A percentile compares a stretch with the other conserved stretches of the same genome.
These are phyloP conservation scores for Tapirus terrestris DNA, from an alignment of 2,113 vertebrate genomes.

Conservation along the genomic window DNA sequence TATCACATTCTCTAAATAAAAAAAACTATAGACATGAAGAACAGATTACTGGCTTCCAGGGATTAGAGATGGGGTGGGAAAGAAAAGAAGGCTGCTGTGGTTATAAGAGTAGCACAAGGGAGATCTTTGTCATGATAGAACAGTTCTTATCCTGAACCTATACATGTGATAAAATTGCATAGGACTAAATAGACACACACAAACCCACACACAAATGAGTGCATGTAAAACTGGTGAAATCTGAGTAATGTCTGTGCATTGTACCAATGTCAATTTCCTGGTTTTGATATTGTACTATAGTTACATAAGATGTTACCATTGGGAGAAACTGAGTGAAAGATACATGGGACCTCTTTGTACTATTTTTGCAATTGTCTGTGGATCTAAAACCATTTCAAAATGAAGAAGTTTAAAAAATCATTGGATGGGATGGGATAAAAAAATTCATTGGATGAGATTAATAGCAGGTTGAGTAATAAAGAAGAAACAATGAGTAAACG, in stretches of 20 bases:
- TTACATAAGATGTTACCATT: neutral
- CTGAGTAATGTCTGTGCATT: neutral
- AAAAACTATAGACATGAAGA: neutral
- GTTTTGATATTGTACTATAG: neutral
- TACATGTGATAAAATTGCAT: neutral
- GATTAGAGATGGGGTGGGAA: neutral
- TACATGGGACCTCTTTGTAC: neutral
- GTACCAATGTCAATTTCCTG: neutral
- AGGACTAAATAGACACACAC: neutral
- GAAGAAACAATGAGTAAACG: neutral
- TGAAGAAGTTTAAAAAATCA: neutral
- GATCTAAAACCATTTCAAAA: slow-evolving; percentile 1
- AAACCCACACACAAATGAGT: neutral
- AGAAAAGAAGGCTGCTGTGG: neutral
- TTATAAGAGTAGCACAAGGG: neutral
- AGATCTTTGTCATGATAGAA: neutral
- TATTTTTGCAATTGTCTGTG: slow-evolving; percentile 9
- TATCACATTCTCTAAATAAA: slow-evolving; percentile 16
- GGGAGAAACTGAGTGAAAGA: neutral
- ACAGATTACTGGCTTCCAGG: neutral
- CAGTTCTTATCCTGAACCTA: neutral
- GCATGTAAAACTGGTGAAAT: neutral
- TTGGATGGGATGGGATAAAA: neutral
- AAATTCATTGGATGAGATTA: neutral
- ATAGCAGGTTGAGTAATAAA: neutral